Evolutionary conservation across 2,797 vertebrate genomes (phyloP), one percentile per base, ranked within the genome.

Genomic region (Mormyrops boulengeri): DNA sequence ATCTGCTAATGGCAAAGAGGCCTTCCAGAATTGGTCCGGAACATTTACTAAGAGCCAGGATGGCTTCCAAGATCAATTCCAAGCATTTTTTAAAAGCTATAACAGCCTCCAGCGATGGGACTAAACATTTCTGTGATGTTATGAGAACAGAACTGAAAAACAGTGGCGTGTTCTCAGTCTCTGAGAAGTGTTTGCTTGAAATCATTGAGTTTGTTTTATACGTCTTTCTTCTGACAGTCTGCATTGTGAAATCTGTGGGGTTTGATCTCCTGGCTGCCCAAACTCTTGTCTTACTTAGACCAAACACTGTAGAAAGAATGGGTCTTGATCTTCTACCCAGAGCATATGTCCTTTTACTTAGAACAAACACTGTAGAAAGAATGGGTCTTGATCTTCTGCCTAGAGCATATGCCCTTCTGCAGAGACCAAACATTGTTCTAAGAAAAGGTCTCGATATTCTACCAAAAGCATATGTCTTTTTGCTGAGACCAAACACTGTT

Each of bases 1-100:
- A 88, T 0, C 9, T 3, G 0, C 94, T 95, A 80, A 94, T 69
- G 90, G 88, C 91, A 88, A 94, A 89, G 91, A 93, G 55, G 69
- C 90, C 11, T 0, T 92, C 91, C 1, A 95, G 91, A 73, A 91
- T 92, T 8, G 89, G 17, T 0, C 89, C 85, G 0, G 93, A 11
- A 22, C 55, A 57, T 50, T 91, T 89, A 73, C 90, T 92, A 89
- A 95, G 53, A n/a, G 90, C 89, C 0, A 94, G 90, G 0, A 93
- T 92, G 1, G 62, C 9, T 41, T 90, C 91, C 88, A 95, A 92
- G 0, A 94, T 14, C 77, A 91, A 82, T 77, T 93, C 92, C 38
- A 60, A 92, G 90, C 91, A 92, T n/a, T 89, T 73, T 30, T 89
- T 91, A 1, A 92, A 2, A 73, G 91, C 90, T 19, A 91, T 0